phyloP scores from a whole-genome alignment of 2,113 vertebrate species.

The Pelecanoides urinatrix region DNA sequence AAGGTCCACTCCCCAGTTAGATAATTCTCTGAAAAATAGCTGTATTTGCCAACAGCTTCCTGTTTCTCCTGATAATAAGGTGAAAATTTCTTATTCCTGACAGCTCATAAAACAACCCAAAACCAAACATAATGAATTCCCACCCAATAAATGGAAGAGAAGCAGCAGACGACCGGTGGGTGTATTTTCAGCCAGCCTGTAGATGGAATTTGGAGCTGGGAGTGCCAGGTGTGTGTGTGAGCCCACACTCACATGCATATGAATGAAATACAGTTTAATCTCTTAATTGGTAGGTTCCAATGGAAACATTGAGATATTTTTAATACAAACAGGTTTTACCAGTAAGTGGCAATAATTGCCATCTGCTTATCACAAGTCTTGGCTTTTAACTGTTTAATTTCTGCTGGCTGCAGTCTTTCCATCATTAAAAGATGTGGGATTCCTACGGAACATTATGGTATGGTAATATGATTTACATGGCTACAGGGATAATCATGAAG shows the following conservation, averaged over 20 bases:
- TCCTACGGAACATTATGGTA: neutral
- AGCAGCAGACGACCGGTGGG: neutral
- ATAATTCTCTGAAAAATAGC: neutral
- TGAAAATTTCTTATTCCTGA: neutral
- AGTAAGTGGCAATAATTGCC: conserved; percentile 11
- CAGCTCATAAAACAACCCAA: neutral
- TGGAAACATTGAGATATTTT: conserved; percentile 58
- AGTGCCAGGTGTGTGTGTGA: neutral
- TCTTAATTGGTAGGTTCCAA: conserved; percentile 34
- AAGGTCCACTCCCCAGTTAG: neutral
- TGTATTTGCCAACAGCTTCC: neutral
- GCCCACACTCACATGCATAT: neutral
- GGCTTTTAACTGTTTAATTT: conserved; percentile 42
- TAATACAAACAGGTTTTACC: conserved; percentile 57
- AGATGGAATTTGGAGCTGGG: neutral
- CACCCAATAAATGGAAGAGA: neutral
- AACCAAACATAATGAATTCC: neutral
- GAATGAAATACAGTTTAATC: conserved; percentile 35
- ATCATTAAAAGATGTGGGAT: neutral
- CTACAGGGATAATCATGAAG: neutral
- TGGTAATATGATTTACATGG: conserved; percentile 46
- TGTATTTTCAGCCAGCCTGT: neutral
- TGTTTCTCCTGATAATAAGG: neutral
- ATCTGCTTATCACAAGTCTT: conserved; percentile 37
- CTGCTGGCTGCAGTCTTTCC: neutral